Evolutionary conservation across 2,888 invertebrate species (phyloP), one percentile per base, ranked within the genome.

Genomic region (Acrobasis suavella): DNA sequence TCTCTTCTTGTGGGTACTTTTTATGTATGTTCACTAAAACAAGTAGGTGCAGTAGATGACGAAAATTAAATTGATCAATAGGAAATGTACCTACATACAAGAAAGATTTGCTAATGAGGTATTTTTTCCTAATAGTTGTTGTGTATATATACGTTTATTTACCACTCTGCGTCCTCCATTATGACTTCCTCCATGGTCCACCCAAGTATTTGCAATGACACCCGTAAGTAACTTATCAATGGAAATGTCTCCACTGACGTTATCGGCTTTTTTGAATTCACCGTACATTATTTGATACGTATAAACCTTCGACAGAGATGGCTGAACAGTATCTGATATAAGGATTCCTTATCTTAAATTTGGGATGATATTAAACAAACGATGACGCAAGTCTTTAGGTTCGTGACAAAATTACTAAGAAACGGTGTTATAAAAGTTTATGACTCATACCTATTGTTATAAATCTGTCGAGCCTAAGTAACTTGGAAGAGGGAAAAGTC

Each of bases 131-230:
- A 39, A 9, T 39, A 12, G 14, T 10, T 42, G 14, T 39, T 12
- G 14, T 10, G 14, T 46, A 46, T 46, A 46, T 46, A 46, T 3
- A 16, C 32, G 9, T 49, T 14, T 6, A 68, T 83, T 68, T 73
- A 87, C 87, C 83, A 81, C 68, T 83, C 80, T 42, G 71, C 67
- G 58, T 76, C 79, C 71, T 87, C 87, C 64, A 78, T 69, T 54
- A 84, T 84, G 54, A 81, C 72, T 64, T 86, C 75, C 38, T 88
- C 85, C 85, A 85, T 87, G 62, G 64, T 68, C 49, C 55, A 66
- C 62, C 62, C 60, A 42, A 61, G 63, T 62, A 62, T 56, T 62
- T 64, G 64, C 63, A 68, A 64, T 72, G 64, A 62, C 63, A 69
- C 54, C 64, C 65, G 42, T 67, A 65, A 65, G 59, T 54, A 59